These are phyloP conservation scores for Lamellibrachia satsuma DNA, from an alignment of 2,888 invertebrate species.

Conservation along the genomic window DNA sequence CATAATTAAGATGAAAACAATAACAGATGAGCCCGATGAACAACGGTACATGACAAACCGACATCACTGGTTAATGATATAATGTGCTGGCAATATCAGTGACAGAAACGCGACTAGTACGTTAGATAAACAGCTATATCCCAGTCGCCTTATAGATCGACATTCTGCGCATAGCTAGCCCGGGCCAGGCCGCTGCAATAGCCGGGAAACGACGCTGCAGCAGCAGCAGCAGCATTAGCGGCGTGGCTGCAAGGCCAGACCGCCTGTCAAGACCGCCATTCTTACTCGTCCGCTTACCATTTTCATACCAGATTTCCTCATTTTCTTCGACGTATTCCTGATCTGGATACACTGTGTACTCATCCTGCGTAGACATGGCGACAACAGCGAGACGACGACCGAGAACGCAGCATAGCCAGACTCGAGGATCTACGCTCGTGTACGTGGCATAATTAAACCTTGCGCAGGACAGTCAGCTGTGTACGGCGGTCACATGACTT, in stretches of 20 bases:
- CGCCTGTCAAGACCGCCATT: background rate
- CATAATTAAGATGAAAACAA: background rate
- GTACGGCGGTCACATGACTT: constrained; percentile 13
- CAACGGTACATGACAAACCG: background rate
- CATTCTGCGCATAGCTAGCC: background rate
- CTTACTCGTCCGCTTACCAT: constrained; percentile 1
- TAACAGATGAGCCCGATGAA: background rate
- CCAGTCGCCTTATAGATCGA: background rate
- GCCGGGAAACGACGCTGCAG: background rate
- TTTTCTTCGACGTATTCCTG: constrained; percentile 5
- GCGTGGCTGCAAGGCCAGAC: background rate
- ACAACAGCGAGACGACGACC: background rate
- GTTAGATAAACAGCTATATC: background rate
- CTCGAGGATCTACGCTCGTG: background rate
- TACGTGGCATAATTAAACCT: constrained; percentile 3
- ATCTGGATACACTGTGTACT: background rate
- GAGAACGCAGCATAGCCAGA: background rate
- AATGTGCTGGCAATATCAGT: background rate
- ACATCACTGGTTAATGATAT: background rate
- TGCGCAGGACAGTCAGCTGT: background rate
- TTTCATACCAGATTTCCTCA: constrained; percentile 3
- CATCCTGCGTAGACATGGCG: background rate
- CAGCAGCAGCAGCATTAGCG: background rate
- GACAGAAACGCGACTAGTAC: background rate
- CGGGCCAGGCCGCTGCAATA: background rate